These are phyloP conservation scores for Malacoctenus gilli DNA, from an alignment of 2,797 vertebrate species.

Conservation along the genomic window DNA sequence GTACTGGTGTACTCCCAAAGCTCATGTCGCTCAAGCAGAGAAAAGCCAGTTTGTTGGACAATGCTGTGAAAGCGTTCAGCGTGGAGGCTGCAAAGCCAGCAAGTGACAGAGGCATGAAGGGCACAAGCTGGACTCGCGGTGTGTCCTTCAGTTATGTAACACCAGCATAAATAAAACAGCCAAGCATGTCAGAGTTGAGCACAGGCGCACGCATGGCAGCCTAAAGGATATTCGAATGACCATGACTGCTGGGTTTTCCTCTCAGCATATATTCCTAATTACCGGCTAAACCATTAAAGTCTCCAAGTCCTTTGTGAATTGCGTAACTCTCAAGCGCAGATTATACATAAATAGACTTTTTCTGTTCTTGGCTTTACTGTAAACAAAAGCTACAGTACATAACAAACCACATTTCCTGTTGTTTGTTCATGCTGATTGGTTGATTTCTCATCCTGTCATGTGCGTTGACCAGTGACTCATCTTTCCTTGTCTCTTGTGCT, in stretches of 20 bases:
- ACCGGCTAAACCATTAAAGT: conserved; percentile 1
- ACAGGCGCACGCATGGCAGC: background rate
- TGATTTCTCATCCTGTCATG: conserved; percentile 5
- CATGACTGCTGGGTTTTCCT: background rate
- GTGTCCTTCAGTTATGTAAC: conserved; percentile 27
- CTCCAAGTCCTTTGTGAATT: conserved; percentile 2
- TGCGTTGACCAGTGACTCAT: conserved; percentile 15
- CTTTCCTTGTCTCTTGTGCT: conserved; percentile 41
- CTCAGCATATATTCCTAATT: background rate
- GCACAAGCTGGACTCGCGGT: conserved; percentile 1
- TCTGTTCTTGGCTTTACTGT: background rate
- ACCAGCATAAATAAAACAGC: conserved; percentile 1
- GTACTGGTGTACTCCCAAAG: background rate
- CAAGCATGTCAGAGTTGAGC: conserved; percentile 13
- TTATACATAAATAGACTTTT: background rate
- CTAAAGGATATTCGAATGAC: background rate
- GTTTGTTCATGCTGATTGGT: background rate
- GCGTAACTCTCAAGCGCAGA: conserved; percentile 1
- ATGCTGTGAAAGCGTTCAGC: conserved; percentile 7
- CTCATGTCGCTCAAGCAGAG: conserved; percentile 8
- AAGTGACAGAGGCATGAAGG: conserved; percentile 2
- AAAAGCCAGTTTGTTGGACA: background rate
- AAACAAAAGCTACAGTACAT: too few relatives aligned
- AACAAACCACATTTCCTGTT: too few relatives aligned
- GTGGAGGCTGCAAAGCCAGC: conserved; percentile 3